Base-by-base conservation (phyloP, 2,888 invertebrate genomes). In the Mythimna lalbum region DNA sequence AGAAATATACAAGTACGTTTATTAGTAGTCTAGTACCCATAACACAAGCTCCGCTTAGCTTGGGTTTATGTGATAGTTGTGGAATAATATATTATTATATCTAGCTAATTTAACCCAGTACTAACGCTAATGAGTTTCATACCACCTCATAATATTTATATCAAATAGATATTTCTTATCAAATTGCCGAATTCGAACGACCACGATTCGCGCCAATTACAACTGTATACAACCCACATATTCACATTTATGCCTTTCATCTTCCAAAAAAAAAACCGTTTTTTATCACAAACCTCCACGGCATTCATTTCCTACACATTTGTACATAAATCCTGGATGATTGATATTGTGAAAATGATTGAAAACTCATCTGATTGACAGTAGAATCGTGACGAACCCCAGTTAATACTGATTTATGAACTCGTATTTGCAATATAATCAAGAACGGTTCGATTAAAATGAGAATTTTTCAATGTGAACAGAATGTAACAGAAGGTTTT, bases 331-430 rank as follows among this genome's bases (percentile, higher is more conserved):
- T 70, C 67, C 73, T 36, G 59, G 50, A 69, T 81, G 82, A 82
- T 84, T 81, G 84, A 83, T 81, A 65, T 65, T 69, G 66, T 78
- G 60, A 63, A 36, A 64, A 64, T 80, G 80, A 84, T 84, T 84
- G 80, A 73, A 78, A 84, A 82, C 61, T 69, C n/a, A 63, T 39
- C 57, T 73, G 78, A 84, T 80, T 84, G 83, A 82, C 85, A 82
- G 72, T 27, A 73, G 78, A 72, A 72, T 79, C 80, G 69, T 78
- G 76, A 82, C 76, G 72, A 69, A 65, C 47, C 60, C 10, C 57
- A 31, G 72, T 66, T 78, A 81, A 75, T 62, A 61, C 63, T 78
- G 80, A 82, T 82, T 80, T 84, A 84, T 83, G 80, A 57, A 61
- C 76, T 77, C 76, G 52, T 60, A 55, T 78, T 80, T 77, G 56